Evolutionary conservation across 2,888 invertebrate genomes (phyloP).

Genomic region (Isotomurus palustris): DNA sequence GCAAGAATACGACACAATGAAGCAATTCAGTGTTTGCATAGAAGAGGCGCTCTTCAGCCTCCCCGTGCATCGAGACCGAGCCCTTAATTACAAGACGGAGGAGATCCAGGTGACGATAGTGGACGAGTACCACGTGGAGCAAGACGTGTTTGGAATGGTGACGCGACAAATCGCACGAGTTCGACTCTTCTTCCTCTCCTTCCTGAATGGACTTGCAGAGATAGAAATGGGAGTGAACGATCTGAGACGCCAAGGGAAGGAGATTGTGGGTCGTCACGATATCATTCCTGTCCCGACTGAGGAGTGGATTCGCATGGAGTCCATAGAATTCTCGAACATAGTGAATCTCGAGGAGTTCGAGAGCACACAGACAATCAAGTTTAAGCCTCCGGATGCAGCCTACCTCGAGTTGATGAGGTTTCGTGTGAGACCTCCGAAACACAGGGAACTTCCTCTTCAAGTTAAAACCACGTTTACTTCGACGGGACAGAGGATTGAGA

Average conservation of each 20-base stretch:
- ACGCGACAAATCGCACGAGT: constrained; percentile 90
- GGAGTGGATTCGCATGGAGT: constrained; percentile 97
- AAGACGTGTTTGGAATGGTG: constrained; percentile 75
- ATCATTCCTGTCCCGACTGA: constrained; percentile 98
- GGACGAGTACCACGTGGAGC: constrained; percentile 87
- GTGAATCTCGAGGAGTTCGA: constrained; percentile 71
- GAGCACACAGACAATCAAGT: constrained; percentile 78
- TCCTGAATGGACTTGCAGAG: constrained; percentile 93
- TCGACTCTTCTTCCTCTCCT: constrained; percentile 90
- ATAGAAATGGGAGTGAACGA: constrained; percentile 97
- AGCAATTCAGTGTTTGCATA: constrained; percentile 81
- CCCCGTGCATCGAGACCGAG: constrained; percentile 78
- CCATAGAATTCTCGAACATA: constrained; percentile 88
- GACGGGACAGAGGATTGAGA: constrained; percentile 77
- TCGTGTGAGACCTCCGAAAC: constrained; percentile 88
- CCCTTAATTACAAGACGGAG: constrained; percentile 89
- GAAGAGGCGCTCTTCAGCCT: constrained; percentile 89
- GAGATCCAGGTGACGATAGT: constrained; percentile 90
- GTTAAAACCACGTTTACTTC: constrained; percentile 84
- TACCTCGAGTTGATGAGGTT: constrained; percentile 95
- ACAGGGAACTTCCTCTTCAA: constrained; percentile 93
- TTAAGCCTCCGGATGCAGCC: constrained; percentile 95
- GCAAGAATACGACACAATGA: constrained; percentile 79
- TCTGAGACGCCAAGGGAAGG: constrained; percentile 93
- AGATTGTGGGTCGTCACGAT: constrained; percentile 97